phyloP scores from a whole-genome alignment of 2,888 invertebrate genomes.

The Pediacus dermestoides region DNA sequence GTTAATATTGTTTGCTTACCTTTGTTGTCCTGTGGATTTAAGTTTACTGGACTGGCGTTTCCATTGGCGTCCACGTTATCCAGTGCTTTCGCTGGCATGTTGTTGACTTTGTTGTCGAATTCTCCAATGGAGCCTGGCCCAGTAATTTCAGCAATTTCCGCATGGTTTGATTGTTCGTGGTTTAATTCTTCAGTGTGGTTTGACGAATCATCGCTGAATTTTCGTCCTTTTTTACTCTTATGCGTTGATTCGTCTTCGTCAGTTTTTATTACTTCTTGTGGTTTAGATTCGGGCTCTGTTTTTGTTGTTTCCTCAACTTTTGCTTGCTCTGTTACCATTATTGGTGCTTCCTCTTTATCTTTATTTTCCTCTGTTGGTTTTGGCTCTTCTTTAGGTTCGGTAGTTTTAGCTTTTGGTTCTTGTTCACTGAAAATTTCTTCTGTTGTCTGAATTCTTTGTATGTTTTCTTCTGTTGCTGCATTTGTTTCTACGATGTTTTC shows the following conservation, averaged over 20 bases:
- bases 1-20: not conserved
- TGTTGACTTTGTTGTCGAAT: constrained; percentile 19
- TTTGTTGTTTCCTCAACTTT: constrained; percentile 11
- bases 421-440: too few species aligned
- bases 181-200: constrained; percentile 15
- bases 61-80: not conserved
- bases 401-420: not conserved
- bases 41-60: not conserved
- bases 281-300: constrained; percentile 9
- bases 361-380: constrained; percentile 7
- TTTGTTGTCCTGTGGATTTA: constrained; percentile 10
- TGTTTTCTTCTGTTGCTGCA: not conserved
- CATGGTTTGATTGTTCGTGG: constrained; percentile 24
- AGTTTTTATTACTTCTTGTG: constrained; percentile 6
- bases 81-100: constrained; percentile 17
- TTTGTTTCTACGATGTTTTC: constrained; percentile 9
- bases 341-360: constrained; percentile 1
- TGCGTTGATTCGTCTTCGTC: constrained; percentile 6
- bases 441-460: not conserved
- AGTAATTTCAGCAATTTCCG: constrained; percentile 15
- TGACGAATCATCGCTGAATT: constrained; percentile 5
- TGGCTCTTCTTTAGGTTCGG: constrained; percentile 6
- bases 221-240: too few species aligned
- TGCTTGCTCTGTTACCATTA: constrained; percentile 9
- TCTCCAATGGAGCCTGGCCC: constrained; percentile 17